Percentiles rank a stretch among this genome's conserved stretches.
Conservation (phyloP, 2,113 vertebrate species). For the Onychorhynchus coronatus region DNA sequence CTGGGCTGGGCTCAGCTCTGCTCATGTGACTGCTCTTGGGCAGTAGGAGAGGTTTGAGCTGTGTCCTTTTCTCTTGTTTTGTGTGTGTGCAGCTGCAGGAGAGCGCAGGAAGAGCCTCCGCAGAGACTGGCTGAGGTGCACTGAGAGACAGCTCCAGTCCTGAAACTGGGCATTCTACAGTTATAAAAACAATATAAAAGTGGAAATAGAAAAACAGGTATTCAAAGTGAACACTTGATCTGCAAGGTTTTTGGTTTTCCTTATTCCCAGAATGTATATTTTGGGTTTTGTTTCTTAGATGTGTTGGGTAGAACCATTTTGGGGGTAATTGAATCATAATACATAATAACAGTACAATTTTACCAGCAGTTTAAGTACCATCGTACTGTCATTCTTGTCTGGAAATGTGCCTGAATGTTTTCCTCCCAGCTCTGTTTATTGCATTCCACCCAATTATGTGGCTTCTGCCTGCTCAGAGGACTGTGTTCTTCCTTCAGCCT, state of each 20-base stretch:
- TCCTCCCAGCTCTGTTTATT: background rate
- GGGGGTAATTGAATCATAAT: background rate
- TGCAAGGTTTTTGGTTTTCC: background rate
- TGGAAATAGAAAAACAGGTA: fast-evolving
- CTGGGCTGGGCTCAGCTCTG: background rate
- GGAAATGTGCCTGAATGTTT: background rate
- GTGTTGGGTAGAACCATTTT: background rate
- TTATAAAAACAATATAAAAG: fast-evolving
- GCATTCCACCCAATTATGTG: fast-evolving
- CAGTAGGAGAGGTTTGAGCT: fast-evolving
- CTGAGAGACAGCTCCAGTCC: background rate
- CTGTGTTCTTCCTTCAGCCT: background rate
- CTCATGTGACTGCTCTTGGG: fast-evolving
- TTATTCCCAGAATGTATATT: background rate
- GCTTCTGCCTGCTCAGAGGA: background rate
- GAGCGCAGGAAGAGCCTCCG: background rate
- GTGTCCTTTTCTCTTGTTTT: background rate
- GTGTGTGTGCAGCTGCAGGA: fast-evolving
- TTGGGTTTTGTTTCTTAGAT: background rate
- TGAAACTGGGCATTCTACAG: fast-evolving
- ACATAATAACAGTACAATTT: background rate
- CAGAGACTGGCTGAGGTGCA: fast-evolving
- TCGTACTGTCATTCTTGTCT: fast-evolving
- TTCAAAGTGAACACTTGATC: background rate
- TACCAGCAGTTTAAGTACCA: background rate